Evolutionary conservation across 1,140 invertebrate species (phyloP).

Genomic region (Drosophila ambigua): DNA sequence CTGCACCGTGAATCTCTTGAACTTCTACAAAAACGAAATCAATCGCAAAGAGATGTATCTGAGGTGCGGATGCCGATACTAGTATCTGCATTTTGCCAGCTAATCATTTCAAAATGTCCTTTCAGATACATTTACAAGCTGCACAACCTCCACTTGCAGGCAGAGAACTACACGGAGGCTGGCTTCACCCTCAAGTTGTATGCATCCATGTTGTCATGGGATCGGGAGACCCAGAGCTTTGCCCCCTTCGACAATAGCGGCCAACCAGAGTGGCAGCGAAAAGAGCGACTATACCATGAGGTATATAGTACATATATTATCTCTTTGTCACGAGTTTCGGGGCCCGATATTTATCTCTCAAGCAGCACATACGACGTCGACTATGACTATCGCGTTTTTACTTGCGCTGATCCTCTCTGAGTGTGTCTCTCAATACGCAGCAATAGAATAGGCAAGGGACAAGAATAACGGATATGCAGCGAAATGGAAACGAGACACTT

Average conservation of each 20-base stretch:
- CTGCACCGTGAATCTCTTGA: constrained; percentile 97
- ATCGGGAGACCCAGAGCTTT: constrained; percentile 87
- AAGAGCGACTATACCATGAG: constrained; percentile 95
- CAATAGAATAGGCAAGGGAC: no score
- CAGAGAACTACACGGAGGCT: constrained; percentile 98
- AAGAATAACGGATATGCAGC: no score
- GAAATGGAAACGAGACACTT: no score
- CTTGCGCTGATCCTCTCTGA: no score
- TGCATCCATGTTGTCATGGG: constrained; percentile 95
- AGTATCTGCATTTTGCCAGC: not conserved
- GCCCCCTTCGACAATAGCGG: constrained; percentile 84
- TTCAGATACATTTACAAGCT: constrained; percentile 96
- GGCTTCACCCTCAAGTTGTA: constrained; percentile 97
- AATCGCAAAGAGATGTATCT: constrained; percentile 98
- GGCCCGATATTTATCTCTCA: no score
- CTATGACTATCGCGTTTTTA: no score
- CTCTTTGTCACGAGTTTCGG: no score
- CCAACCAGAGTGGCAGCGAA: constrained; percentile 95
- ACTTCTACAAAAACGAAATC: constrained; percentile 98
- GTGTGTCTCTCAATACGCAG: no score
- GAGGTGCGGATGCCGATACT: constrained; percentile 81
- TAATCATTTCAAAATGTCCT: not conserved
- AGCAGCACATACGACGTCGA: no score
- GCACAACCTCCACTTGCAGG: constrained; percentile 95
- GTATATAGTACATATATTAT: constrained; percentile 43